Percentiles rank a stretch among this genome's conserved stretches.
phyloP scores from a whole-genome alignment of 2,888 invertebrate genomes.

The Gryllus longicercus region DNA sequence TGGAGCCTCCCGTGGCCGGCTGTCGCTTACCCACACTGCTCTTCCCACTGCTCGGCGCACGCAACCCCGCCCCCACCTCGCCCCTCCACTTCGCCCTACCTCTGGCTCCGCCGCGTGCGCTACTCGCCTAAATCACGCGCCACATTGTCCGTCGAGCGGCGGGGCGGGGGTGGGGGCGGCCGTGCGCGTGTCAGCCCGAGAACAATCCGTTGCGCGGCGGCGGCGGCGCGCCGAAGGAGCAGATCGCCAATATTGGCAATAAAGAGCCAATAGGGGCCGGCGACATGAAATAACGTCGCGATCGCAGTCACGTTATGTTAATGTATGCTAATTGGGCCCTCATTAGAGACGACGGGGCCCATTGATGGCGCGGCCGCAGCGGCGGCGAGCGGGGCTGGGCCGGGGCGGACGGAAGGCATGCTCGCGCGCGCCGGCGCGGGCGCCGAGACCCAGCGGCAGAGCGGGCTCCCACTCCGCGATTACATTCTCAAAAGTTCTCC shows the following conservation, averaged over 20 bases:
- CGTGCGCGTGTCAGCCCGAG: neutral
- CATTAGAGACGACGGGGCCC: slow-evolving; percentile 4
- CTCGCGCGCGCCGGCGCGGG: neutral
- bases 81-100: too few species aligned
- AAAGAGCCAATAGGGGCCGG: neutral
- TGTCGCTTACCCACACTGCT: too few species aligned
- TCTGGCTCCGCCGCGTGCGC: neutral
- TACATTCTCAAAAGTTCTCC: too few species aligned
- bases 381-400: neutral
- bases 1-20: too few species aligned
- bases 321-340: slow-evolving; percentile 7
- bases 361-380: neutral
- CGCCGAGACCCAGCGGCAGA: too few species aligned
- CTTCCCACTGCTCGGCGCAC: too few species aligned
- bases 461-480: too few species aligned
- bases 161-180: neutral
- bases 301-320: slow-evolving; percentile 8
- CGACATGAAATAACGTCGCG: neutral
- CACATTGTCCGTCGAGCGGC: neutral
- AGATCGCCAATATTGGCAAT: slow-evolving; percentile 7
- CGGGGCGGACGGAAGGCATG: neutral
- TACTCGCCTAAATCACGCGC: neutral
- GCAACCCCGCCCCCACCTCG: too few species aligned
- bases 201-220: neutral
- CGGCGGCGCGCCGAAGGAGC: neutral